These are phyloP conservation scores for Shargacucullia verbasci DNA, from an alignment of 2,888 invertebrate species.

Conservation along the genomic window DNA sequence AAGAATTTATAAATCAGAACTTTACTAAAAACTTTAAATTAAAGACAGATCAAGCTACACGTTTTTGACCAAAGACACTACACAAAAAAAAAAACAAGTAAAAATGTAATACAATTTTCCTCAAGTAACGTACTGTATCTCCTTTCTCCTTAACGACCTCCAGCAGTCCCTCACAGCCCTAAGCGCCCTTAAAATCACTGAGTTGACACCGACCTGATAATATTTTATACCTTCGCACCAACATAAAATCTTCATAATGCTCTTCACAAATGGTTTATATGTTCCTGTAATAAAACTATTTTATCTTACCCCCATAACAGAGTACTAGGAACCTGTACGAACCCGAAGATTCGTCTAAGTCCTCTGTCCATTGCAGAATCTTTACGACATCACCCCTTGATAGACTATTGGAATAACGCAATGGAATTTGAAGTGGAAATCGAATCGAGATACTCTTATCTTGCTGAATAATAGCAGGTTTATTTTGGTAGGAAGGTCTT, in stretches of 20 bases:
- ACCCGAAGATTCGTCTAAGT: constrained; percentile 20
- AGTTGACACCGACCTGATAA: constrained; percentile 53
- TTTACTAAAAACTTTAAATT: no score
- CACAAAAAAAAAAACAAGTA: constrained; percentile 10
- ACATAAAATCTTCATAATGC: constrained; percentile 60
- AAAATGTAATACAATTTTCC: constrained; percentile 35
- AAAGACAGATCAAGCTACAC: no score
- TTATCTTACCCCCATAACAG: constrained; percentile 45
- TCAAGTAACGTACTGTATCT: constrained; percentile 12
- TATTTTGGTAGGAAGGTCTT: constrained; percentile 52
- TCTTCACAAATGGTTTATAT: constrained; percentile 61
- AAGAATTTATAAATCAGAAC: no score
- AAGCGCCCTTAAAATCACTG: constrained; percentile 57
- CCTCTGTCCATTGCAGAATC: constrained; percentile 45
- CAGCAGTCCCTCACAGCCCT: constrained; percentile 18
- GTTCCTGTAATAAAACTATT: constrained; percentile 59
- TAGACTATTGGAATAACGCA: constrained; percentile 48
- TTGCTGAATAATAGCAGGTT: constrained; percentile 41
- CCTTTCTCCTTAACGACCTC: constrained; percentile 33
- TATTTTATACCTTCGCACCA: constrained; percentile 57
- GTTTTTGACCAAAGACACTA: no score
- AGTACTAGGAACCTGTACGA: constrained; percentile 12
- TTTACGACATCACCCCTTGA: constrained; percentile 34
- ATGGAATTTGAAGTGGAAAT: constrained; percentile 49
- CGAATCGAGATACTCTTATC: constrained; percentile 48